Evolutionary conservation across 2,113 vertebrate species (phyloP), one percentile per base, ranked within the genome.

Genomic region (Alligator sinensis): DNA sequence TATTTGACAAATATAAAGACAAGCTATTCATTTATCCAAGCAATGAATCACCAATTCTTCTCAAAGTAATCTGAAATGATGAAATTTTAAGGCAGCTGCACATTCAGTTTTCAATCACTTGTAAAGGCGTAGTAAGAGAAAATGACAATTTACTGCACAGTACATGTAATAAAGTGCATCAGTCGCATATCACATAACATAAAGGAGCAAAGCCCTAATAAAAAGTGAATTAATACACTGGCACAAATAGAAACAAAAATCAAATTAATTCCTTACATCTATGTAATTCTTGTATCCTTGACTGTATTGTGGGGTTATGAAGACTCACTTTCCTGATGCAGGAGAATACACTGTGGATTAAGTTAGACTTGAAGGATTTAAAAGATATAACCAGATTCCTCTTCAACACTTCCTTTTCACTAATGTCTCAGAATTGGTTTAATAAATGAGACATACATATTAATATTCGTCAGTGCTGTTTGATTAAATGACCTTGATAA

Each of bases 401-500:
- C 61, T 92, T 87, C 93, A 93, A 92, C 90, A 86, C 5, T 66
- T 91, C 87, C 74, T 93, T 94, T 88, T 47, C 94, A 68, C 64
- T 93, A 92, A 94, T 86, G 88, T 79, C 91, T 92, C 2, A 1
- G 79, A 96, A 82, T 86, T 81, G 30, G 96, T 95, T 95, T 96
- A 96, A 94, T 96, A 96, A 96, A 96, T 93, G 54, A 24, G 80
- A 97, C 80, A 83, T 22, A 94, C 60, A 96, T 96, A 93, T 96
- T 96, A 96, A 95, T 96, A 76, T 96, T 85, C 94, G 85, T 27
- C 70, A 93, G 88, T 54, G 72, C 86, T 87, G 34, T 96, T 97
- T 97, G 76, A 59, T 66, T 64, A 91, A 47, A 24, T 97, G 90
- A 96, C 92, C 82, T 97, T 97, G 95, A 91, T 95, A 95, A 98